Conservation (phyloP, 2,888 invertebrate genomes). For the Ennomos erosarius region DNA sequence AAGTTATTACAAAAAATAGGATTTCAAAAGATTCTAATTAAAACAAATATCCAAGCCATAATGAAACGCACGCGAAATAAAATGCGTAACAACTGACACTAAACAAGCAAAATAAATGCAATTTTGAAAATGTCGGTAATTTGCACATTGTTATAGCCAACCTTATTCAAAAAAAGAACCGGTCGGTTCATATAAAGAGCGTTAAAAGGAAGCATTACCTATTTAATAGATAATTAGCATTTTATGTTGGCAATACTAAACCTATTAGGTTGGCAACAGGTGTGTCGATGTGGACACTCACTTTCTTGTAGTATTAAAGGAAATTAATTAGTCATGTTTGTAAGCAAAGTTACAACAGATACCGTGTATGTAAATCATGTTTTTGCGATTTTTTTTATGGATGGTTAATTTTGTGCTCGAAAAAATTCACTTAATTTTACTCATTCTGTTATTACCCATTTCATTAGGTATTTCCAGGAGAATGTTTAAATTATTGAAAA, state of each 20-base stretch:
- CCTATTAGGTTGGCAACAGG: slow-evolving; percentile 52
- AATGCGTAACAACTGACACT: slow-evolving; percentile 7
- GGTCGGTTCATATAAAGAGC: slow-evolving; percentile 49
- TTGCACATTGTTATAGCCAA: slow-evolving; percentile 60
- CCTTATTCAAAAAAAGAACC: slow-evolving; percentile 56
- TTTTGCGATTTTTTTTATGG: slow-evolving; percentile 2
- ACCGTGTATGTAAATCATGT: slow-evolving; percentile 22
- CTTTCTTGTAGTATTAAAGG: slow-evolving; percentile 57
- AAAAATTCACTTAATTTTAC: neutral
- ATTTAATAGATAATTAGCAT: slow-evolving; percentile 71
- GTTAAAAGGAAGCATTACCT: slow-evolving; percentile 66
- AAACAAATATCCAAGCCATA: neutral
- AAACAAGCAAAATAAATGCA: slow-evolving; percentile 33
- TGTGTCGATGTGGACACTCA: slow-evolving; percentile 46
- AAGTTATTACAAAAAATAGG: too few relatives aligned
- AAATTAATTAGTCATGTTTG: slow-evolving; percentile 58
- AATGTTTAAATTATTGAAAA: too few relatives aligned
- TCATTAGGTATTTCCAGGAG: too few relatives aligned
- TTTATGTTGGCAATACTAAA: slow-evolving; percentile 65
- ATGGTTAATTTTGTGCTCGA: neutral
- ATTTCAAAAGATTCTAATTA: too few relatives aligned
- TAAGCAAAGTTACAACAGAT: slow-evolving; percentile 26
- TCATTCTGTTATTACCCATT: neutral
- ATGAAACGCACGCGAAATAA: slow-evolving; percentile 51
- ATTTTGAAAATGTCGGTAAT: slow-evolving; percentile 40